Evolutionary conservation across 1,140 invertebrate species (phyloP).

Genomic region (Chlorops oryzae): DNA sequence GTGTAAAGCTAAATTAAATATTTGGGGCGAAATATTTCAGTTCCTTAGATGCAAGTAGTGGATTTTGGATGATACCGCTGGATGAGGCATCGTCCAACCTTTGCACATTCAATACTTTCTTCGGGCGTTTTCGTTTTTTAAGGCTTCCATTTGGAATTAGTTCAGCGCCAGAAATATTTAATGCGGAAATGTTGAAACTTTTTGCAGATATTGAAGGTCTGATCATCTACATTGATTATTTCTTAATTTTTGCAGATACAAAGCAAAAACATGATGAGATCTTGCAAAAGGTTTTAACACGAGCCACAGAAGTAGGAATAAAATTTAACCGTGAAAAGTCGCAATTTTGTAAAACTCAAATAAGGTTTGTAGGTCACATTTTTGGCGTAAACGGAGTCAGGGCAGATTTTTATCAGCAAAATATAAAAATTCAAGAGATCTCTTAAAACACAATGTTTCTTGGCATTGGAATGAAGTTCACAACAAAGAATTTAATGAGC

Average conservation of each 20-base stretch:
- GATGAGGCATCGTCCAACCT: conserved; percentile 35
- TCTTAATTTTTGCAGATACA: conserved; percentile 27
- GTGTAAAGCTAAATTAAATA: conserved; percentile 36
- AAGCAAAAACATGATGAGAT: conserved; percentile 28
- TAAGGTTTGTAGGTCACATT: conserved; percentile 23
- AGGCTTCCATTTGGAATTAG: conserved; percentile 47
- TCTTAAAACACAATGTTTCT: conserved; percentile 1
- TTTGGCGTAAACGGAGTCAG: conserved; percentile 18
- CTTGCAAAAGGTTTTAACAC: conserved; percentile 28
- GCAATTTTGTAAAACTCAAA: conserved; percentile 22
- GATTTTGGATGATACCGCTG: conserved; percentile 49
- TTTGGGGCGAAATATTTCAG: conserved; percentile 43
- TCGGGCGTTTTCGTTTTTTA: conserved; percentile 38
- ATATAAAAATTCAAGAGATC: conserved; percentile 6
- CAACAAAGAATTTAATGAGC: conserved; percentile 13
- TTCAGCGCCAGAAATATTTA: conserved; percentile 43
- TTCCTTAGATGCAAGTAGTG: conserved; percentile 44
- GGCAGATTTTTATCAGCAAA: conserved; percentile 22
- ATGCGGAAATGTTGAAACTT: conserved; percentile 26
- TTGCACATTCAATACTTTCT: conserved; percentile 50
- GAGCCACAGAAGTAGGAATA: conserved; percentile 9
- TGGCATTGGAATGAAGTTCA: conserved; percentile 10
- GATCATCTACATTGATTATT: conserved; percentile 39
- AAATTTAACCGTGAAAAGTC: conserved; percentile 10
- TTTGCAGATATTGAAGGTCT: conserved; percentile 37